Evolutionary conservation across 2,888 invertebrate species (phyloP).

Genomic region (Orthosia cruda): DNA sequence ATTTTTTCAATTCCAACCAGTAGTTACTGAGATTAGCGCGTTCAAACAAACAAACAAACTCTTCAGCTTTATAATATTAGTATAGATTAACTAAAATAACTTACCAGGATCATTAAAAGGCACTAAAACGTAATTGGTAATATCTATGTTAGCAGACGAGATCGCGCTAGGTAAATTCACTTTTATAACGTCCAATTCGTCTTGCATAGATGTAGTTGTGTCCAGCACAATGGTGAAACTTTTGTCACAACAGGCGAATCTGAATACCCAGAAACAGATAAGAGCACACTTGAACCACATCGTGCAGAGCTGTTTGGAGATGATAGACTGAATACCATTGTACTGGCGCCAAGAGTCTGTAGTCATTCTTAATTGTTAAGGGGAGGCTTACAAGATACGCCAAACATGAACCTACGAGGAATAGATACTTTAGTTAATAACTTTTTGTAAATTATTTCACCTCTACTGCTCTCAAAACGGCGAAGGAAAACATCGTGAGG

Average conservation of each 20-base stretch:
- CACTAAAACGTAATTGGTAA: constrained; percentile 70
- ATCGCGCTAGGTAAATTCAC: constrained; percentile 68
- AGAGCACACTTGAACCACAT: constrained; percentile 56
- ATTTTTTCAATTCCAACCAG: no score
- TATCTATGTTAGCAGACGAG: constrained; percentile 39
- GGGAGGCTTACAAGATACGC: not conserved
- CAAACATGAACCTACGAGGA: not conserved
- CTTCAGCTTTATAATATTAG: no score
- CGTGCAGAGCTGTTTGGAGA: constrained; percentile 25
- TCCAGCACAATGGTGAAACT: constrained; percentile 82
- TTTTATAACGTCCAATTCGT: constrained; percentile 76
- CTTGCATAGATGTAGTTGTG: constrained; percentile 78
- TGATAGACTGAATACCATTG: constrained; percentile 4
- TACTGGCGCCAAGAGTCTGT: not conserved
- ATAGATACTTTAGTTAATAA: not conserved
- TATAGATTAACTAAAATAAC: constrained; percentile 23
- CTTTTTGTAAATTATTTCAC: no score
- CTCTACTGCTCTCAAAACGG: no score
- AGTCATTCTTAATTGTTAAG: constrained; percentile 34
- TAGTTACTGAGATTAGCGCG: no score
- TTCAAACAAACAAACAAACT: no score
- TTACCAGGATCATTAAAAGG: constrained; percentile 76
- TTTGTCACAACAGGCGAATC: constrained; percentile 50
- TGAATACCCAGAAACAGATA: constrained; percentile 31
- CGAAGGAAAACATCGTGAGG: no score